Conservation (phyloP, 2,113 vertebrate genomes). For the Pyrgilauda ruficollis region DNA sequence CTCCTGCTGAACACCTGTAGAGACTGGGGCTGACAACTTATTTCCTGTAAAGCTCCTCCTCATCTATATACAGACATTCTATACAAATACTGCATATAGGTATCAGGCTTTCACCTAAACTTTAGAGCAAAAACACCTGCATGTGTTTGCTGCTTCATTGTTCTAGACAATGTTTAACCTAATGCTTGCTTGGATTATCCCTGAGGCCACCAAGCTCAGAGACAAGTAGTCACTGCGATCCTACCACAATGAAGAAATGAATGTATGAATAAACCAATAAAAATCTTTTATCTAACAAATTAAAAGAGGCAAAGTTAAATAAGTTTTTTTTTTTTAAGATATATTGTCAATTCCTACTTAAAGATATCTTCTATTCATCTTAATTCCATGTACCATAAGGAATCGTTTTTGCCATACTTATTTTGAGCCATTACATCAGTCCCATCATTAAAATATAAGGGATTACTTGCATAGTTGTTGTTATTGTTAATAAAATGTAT, state of each 20-base stretch:
- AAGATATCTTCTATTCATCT: neutral
- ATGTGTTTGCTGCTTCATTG: neutral
- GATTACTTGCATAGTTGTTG: neutral
- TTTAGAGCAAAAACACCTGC: neutral
- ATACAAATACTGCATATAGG: neutral
- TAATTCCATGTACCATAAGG: neutral
- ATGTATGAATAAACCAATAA: neutral
- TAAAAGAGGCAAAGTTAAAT: neutral
- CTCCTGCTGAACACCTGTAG: neutral
- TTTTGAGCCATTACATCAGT: neutral
- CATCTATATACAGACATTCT: neutral
- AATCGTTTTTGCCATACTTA: neutral
- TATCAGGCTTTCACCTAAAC: neutral
- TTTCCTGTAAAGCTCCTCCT: neutral
- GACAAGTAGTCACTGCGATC: neutral
- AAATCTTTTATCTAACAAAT: neutral
- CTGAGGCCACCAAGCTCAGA: neutral
- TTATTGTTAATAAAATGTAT: neutral
- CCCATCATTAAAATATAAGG: neutral
- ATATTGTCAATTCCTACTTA: neutral
- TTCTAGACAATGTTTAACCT: neutral
- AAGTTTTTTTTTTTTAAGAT: neutral
- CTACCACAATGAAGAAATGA: neutral
- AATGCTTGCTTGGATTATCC: constrained; percentile 2
- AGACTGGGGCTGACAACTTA: neutral